Percentiles rank a stretch among this genome's conserved stretches.
phyloP scores from a whole-genome alignment of 2,113 vertebrate genomes.

The Neotragus pygmaeus region DNA sequence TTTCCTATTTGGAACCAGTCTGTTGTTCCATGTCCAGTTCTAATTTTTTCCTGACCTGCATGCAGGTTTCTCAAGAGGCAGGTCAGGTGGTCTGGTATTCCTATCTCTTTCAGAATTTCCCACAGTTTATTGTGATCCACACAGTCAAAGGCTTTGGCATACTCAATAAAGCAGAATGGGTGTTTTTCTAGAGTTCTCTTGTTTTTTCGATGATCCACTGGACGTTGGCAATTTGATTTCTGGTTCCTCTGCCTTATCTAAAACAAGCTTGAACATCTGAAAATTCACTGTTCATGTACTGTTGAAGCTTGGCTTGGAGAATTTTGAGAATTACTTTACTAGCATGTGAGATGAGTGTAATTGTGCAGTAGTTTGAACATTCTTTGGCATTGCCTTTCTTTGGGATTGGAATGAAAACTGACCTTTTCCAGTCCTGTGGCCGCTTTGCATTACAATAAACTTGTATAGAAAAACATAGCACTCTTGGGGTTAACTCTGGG shows the following conservation, averaged over 20 bases:
- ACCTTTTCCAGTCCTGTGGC: neutral
- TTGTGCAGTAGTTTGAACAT: neutral
- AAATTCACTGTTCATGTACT: neutral
- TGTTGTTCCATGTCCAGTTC: neutral
- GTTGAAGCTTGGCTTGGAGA: neutral
- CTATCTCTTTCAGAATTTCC: neutral
- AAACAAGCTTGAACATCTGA: neutral
- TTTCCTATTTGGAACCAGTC: neutral
- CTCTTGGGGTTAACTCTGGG: neutral
- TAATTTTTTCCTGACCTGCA: neutral
- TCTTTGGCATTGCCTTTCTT: neutral
- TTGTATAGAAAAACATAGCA: neutral
- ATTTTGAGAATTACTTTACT: neutral
- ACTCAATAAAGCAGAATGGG: neutral
- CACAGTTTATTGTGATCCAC: neutral
- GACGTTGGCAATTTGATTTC: neutral
- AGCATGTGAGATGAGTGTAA: neutral
- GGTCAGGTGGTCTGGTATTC: neutral
- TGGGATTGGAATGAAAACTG: neutral
- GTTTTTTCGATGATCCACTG: accelerated
- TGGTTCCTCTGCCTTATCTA: neutral
- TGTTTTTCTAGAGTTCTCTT: neutral
- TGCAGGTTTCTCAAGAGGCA: neutral
- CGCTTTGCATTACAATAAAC: neutral
- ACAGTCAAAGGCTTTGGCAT: neutral